phyloP scores from a whole-genome alignment of 2,797 vertebrate genomes.

The Arnoldichthys spilopterus region DNA sequence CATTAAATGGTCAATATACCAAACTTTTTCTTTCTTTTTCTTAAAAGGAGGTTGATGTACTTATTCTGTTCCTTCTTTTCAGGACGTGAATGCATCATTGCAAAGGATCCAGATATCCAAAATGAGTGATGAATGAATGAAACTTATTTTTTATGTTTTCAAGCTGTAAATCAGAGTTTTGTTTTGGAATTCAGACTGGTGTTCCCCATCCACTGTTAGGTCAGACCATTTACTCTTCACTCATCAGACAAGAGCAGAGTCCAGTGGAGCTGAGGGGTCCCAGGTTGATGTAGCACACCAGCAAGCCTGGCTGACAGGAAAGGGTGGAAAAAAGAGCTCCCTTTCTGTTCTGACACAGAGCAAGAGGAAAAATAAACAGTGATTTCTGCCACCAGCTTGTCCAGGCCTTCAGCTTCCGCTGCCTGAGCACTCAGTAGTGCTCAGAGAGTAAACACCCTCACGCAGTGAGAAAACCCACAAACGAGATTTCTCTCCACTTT shows the following conservation, averaged over 20 bases:
- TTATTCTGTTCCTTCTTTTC: too few species aligned
- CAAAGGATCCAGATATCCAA: too few species aligned
- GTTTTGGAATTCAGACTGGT: too few species aligned
- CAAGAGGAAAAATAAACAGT: constrained; percentile 46
- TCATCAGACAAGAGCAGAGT: constrained; percentile 19
- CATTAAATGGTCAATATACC: not conserved
- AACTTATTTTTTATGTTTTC: too few species aligned
- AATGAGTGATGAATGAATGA: too few species aligned
- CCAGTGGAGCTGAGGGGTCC: constrained; percentile 9
- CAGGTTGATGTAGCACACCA: constrained; percentile 29
- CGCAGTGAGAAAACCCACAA: constrained; percentile 12
- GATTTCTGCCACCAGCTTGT: constrained; percentile 29
- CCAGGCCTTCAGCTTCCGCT: constrained; percentile 32
- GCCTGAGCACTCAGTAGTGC: constrained; percentile 21
- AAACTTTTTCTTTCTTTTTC: not conserved
- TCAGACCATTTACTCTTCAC: not conserved
- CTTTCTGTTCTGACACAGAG: constrained; percentile 31
- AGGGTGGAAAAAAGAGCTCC: constrained; percentile 26
- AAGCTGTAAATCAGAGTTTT: too few species aligned
- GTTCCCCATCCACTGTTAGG: not conserved
- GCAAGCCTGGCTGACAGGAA: constrained; percentile 19
- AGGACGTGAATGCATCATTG: too few species aligned
- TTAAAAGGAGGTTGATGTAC: too few species aligned
- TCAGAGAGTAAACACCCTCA: constrained; percentile 27
- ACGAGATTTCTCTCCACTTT: constrained; percentile 7